phyloP scores from a whole-genome alignment of 2,797 vertebrate species.

The Pygocentrus nattereri region DNA sequence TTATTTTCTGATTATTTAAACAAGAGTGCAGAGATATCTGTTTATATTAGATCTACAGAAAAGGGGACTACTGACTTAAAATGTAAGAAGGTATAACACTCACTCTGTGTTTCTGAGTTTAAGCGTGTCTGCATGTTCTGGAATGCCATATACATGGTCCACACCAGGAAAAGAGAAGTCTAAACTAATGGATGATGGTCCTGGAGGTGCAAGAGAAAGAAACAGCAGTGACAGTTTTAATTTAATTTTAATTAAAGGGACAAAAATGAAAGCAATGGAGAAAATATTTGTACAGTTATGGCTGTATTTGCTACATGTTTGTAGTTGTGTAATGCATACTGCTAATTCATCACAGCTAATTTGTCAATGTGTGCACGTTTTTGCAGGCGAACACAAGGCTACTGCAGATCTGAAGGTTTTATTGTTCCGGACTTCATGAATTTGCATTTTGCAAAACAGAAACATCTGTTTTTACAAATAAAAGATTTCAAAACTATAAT shows the following conservation, averaged over 20 bases:
- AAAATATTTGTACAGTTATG: not conserved
- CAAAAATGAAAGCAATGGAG: not conserved
- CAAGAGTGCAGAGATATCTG: too few species aligned
- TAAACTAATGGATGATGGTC: slow-evolving; percentile 89
- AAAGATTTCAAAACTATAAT: too few species aligned
- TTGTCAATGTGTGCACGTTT: too few species aligned
- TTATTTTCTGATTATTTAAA: not conserved
- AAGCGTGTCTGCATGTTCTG: slow-evolving; percentile 89
- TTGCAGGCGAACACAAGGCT: too few species aligned
- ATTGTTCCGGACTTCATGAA: too few species aligned
- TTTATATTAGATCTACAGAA: not conserved
- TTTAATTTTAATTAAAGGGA: not conserved
- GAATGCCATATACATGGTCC: slow-evolving; percentile 93
- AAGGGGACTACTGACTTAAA: not conserved
- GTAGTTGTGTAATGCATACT: not conserved
- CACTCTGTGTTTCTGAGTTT: slow-evolving; percentile 91
- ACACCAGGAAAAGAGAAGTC: slow-evolving; percentile 93
- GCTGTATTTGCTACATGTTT: not conserved
- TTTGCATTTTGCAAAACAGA: too few species aligned
- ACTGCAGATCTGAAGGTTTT: not conserved
- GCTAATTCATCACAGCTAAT: too few species aligned
- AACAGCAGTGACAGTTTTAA: not conserved
- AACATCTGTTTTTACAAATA: too few species aligned
- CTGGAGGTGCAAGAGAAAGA: slow-evolving; percentile 66
- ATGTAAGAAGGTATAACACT: slow-evolving; percentile 62